phyloP scores from a whole-genome alignment of 2,113 vertebrate species.

The Halcyon senegalensis region DNA sequence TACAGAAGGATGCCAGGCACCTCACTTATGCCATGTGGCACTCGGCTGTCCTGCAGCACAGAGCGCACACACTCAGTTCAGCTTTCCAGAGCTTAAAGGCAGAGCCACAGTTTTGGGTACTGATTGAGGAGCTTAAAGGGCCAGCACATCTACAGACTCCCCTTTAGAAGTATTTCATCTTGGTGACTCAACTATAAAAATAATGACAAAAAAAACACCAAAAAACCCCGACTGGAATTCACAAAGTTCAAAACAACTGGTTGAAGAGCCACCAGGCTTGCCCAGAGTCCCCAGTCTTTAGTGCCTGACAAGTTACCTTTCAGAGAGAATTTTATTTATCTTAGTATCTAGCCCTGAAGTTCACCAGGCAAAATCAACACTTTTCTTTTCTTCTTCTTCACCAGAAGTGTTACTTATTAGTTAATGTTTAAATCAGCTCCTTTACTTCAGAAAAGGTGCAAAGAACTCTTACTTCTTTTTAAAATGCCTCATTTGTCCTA shows the following conservation, averaged over 20 bases:
- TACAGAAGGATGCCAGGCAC: background rate
- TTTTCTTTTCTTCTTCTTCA: background rate
- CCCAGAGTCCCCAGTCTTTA: background rate
- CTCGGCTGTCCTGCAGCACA: background rate
- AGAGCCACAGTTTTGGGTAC: background rate
- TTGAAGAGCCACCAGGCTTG: background rate
- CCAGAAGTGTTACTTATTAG: background rate
- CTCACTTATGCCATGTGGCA: fast-evolving
- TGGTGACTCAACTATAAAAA: background rate
- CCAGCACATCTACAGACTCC: background rate
- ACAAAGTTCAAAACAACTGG: background rate
- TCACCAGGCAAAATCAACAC: background rate
- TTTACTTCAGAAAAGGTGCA: background rate
- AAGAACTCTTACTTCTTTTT: conserved; percentile 37
- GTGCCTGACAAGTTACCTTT: background rate
- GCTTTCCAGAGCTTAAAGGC: background rate
- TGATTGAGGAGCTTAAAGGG: background rate
- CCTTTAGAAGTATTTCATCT: background rate
- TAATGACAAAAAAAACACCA: background rate
- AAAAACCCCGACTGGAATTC: background rate
- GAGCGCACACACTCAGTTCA: fast-evolving
- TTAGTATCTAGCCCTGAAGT: background rate
- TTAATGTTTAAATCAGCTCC: background rate
- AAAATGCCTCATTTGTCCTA: conserved; percentile 71
- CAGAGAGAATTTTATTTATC: background rate